phyloP scores from a whole-genome alignment of 2,888 invertebrate genomes.

The Laspeyria flexula region DNA sequence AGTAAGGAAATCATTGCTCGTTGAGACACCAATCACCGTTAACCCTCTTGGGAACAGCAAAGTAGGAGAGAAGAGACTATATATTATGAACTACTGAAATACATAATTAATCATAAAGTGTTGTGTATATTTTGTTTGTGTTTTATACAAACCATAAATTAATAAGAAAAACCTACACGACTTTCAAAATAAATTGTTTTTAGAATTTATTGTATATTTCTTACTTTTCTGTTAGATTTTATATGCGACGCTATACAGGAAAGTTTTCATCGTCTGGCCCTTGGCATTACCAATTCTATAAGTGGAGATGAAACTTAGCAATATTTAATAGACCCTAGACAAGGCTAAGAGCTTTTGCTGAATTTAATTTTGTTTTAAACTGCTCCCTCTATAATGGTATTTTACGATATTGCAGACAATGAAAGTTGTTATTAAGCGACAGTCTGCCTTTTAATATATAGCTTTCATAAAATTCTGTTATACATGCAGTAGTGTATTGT shows the following conservation, averaged over 20 bases:
- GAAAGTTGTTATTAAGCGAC: slow-evolving; percentile 2
- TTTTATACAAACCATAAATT: too few relatives aligned
- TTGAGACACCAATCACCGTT: too few relatives aligned
- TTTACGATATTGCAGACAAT: slow-evolving; percentile 9
- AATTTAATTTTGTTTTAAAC: slow-evolving; percentile 26
- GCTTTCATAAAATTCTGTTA: not conserved
- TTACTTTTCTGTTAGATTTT: not conserved
- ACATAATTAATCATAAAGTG: too few relatives aligned
- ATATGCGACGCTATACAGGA: slow-evolving; percentile 10
- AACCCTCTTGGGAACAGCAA: too few relatives aligned
- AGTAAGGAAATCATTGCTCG: too few relatives aligned
- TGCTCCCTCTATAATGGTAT: slow-evolving; percentile 6
- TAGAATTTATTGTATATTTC: not conserved
- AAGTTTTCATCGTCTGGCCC: slow-evolving; percentile 9
- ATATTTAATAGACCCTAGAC: slow-evolving; percentile 33
- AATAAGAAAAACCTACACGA: too few relatives aligned
- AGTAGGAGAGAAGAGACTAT: too few relatives aligned
- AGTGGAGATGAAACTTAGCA: slow-evolving; percentile 18
- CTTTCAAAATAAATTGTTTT: too few relatives aligned
- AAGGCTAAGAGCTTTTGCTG: slow-evolving; percentile 22
- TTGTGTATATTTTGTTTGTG: too few relatives aligned
- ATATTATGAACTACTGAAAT: too few relatives aligned
- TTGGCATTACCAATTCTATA: slow-evolving; percentile 29
- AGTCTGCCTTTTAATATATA: slow-evolving; percentile 4
- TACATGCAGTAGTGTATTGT: not conserved